Conservation (phyloP, 2,797 vertebrate genomes). For the Nannoperca australis region DNA sequence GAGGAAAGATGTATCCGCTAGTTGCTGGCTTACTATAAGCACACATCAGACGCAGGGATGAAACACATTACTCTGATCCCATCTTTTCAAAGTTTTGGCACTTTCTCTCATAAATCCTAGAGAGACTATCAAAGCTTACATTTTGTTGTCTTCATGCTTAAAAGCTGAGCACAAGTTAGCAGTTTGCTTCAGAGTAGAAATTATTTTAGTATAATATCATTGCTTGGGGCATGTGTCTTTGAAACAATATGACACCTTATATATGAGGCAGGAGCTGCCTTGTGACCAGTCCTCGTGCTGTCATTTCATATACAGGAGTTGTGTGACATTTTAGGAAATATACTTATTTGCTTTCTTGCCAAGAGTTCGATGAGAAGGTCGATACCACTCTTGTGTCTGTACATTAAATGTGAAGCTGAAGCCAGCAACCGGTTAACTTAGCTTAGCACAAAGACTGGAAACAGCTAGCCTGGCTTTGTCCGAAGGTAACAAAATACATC, state of each 20-base stretch:
- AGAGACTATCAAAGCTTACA: background rate
- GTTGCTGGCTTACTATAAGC: background rate
- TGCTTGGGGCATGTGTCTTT: background rate
- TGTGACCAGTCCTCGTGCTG: constrained; percentile 1
- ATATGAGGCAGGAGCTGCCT: background rate
- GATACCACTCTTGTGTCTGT: background rate
- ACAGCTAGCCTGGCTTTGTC: background rate
- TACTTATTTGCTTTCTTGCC: background rate
- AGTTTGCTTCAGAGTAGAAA: background rate
- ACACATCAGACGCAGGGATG: background rate
- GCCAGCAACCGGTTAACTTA: background rate
- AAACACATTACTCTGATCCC: background rate
- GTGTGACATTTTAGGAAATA: background rate
- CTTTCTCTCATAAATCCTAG: background rate
- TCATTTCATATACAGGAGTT: background rate
- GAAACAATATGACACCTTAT: constrained; percentile 2
- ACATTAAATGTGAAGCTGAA: background rate
- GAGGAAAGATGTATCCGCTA: background rate
- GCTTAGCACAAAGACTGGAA: constrained; percentile 12
- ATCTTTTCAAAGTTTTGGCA: background rate
- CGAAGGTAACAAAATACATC: background rate
- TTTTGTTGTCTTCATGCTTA: background rate
- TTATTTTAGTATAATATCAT: background rate
- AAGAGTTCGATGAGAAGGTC: background rate
- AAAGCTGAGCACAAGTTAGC: background rate